phyloP scores from a whole-genome alignment of 2,797 vertebrate species.

The Knipowitschia caucasica region DNA sequence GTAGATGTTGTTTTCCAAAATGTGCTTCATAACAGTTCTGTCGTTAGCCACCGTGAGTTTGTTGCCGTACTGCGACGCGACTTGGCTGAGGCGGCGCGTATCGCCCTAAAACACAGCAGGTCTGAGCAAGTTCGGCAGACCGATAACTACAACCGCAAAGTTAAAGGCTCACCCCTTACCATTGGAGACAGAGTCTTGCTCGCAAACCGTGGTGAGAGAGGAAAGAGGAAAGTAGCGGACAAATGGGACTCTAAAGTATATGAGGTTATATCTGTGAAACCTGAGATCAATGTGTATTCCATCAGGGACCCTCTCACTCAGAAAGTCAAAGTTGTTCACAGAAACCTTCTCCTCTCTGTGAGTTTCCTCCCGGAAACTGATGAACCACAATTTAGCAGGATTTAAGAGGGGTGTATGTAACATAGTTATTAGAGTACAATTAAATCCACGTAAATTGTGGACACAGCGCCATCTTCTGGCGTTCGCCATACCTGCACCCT shows the following conservation, averaged over 20 bases:
- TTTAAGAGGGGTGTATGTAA: conserved; percentile 15
- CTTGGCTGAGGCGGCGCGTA: conserved; percentile 5
- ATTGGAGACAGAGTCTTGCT: conserved; percentile 5
- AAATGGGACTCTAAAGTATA: no score
- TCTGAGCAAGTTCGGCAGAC: background rate
- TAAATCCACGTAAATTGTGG: no score
- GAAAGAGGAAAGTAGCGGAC: no score
- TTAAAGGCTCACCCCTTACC: background rate
- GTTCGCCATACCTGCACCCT: no score
- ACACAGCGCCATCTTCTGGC: no score
- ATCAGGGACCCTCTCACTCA: no score
- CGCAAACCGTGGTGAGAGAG: conserved; percentile 1
- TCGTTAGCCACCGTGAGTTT: background rate
- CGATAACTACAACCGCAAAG: conserved; percentile 3
- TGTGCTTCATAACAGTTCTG: background rate
- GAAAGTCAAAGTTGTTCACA: no score
- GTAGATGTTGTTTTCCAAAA: conserved; percentile 6
- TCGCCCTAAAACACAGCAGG: background rate
- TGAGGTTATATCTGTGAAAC: no score
- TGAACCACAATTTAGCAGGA: conserved; percentile 16
- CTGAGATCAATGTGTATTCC: no score
- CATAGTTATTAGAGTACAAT: no score
- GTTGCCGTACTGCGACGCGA: conserved; percentile 5
- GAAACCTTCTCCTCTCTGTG: no score
- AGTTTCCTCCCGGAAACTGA: no score